Conservation (phyloP, 2,888 invertebrate species). For the Caradrina kadenii region DNA sequence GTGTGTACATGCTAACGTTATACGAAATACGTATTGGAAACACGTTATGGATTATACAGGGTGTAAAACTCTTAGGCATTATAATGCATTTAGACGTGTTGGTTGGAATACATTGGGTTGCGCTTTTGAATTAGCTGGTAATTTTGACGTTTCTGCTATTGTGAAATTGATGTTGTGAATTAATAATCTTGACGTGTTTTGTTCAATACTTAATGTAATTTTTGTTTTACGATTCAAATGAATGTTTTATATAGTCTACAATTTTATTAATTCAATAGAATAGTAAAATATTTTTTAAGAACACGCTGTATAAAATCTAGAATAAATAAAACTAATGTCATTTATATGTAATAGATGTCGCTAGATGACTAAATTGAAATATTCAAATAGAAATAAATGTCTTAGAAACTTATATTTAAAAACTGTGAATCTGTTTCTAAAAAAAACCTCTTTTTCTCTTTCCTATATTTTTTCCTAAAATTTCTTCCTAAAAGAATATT, state of each 20-base stretch:
- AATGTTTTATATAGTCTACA: constrained; percentile 40
- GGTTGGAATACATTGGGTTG: constrained; percentile 62
- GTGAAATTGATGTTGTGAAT: constrained; percentile 71
- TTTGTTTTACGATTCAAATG: constrained; percentile 16
- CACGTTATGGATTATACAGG: constrained; percentile 88
- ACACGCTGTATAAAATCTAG: constrained; percentile 32
- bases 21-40: constrained; percentile 76
- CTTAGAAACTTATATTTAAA: not conserved
- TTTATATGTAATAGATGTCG: constrained; percentile 44
- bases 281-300: constrained; percentile 17
- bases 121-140: constrained; percentile 68
- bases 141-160: constrained; percentile 64
- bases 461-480: constrained; percentile 15
- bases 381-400: constrained; percentile 24
- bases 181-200: constrained; percentile 28
- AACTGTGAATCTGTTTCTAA: constrained; percentile 8
- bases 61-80: constrained; percentile 87
- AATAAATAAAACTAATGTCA: constrained; percentile 36
- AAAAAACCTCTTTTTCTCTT: constrained; percentile 1
- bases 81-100: constrained; percentile 73
- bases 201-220: constrained; percentile 7
- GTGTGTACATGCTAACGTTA: constrained; percentile 62
- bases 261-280: constrained; percentile 21
- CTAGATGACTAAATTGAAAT: constrained; percentile 42
- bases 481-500: constrained; percentile 46